phyloP scores from a whole-genome alignment of 1,140 invertebrate species.

The Centruroides sculpturatus region DNA sequence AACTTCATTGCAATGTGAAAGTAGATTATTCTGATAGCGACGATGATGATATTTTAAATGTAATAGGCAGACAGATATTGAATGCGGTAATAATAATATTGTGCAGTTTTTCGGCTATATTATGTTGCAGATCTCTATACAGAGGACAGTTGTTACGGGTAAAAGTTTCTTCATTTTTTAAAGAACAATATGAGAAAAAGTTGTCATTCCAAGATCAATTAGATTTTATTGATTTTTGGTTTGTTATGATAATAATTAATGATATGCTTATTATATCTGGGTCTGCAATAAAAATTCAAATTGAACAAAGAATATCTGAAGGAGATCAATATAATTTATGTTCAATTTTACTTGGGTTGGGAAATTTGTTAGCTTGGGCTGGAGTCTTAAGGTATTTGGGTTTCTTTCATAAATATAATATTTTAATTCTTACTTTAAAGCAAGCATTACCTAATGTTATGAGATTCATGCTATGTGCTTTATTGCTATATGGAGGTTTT shows the following conservation, averaged over 20 bases:
- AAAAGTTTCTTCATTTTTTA: conserved; percentile 66
- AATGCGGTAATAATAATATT: conserved; percentile 77
- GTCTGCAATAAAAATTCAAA: conserved; percentile 82
- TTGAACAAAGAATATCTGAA: conserved; percentile 62
- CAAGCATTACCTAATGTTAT: conserved; percentile 81
- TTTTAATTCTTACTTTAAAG: conserved; percentile 90
- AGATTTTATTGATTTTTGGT: conserved; percentile 96
- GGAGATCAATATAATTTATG: conserved; percentile 87
- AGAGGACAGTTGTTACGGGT: conserved; percentile 70
- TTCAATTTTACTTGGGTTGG: conserved; percentile 82
- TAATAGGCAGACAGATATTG: conserved; percentile 36
- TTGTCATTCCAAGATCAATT: conserved; percentile 64
- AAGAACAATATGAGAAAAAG: conserved; percentile 46
- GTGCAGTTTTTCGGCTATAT: conserved; percentile 61
- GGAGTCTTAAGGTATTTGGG: conserved; percentile 90
- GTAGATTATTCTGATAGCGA: conserved; percentile 58
- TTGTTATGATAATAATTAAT: conserved; percentile 92
- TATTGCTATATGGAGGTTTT: conserved; percentile 64
- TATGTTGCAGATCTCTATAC: conserved; percentile 79
- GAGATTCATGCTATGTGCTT: conserved; percentile 79
- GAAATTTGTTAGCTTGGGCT: conserved; percentile 92
- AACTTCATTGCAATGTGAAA: conserved; percentile 44
- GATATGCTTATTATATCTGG: conserved; percentile 87
- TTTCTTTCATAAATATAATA: conserved; percentile 96
- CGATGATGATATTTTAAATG: conserved; percentile 4